Evolutionary conservation across 2,113 vertebrate genomes (phyloP).

Genomic region (Bambusicola thoracicus): DNA sequence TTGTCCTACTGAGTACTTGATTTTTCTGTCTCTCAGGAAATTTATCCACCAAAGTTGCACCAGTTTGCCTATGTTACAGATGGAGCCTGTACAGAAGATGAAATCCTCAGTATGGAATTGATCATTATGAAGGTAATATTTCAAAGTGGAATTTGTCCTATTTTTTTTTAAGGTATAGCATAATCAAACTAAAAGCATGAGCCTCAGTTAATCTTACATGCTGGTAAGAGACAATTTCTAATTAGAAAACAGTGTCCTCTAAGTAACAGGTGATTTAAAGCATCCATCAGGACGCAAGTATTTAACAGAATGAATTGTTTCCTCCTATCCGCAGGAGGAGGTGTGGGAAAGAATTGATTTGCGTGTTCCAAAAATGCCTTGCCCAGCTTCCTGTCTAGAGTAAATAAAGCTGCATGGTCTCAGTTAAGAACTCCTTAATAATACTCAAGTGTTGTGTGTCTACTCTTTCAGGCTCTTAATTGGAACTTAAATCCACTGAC

Average conservation of each 20-base stretch:
- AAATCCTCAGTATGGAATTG: constrained; percentile 94
- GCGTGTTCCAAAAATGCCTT: background rate
- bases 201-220: background rate
- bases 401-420: background rate
- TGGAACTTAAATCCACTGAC: constrained; percentile 94
- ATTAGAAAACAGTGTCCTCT: background rate
- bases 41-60: constrained; percentile 95
- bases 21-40: constrained; percentile 82
- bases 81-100: constrained; percentile 94
- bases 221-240: background rate
- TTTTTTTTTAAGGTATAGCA: background rate
- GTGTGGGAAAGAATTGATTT: background rate
- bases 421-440: background rate
- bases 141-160: background rate
- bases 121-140: constrained; percentile 92
- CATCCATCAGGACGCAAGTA: background rate
- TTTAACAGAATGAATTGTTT: background rate
- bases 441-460: background rate
- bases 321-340: background rate
- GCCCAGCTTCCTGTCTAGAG: background rate
- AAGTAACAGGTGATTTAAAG: background rate
- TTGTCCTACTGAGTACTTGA: background rate
- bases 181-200: constrained; percentile 12
- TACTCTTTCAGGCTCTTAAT: constrained; percentile 86
- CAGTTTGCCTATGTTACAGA: constrained; percentile 97